Base-by-base conservation (phyloP, 2,113 vertebrate genomes). In the Daboia siamensis region DNA sequence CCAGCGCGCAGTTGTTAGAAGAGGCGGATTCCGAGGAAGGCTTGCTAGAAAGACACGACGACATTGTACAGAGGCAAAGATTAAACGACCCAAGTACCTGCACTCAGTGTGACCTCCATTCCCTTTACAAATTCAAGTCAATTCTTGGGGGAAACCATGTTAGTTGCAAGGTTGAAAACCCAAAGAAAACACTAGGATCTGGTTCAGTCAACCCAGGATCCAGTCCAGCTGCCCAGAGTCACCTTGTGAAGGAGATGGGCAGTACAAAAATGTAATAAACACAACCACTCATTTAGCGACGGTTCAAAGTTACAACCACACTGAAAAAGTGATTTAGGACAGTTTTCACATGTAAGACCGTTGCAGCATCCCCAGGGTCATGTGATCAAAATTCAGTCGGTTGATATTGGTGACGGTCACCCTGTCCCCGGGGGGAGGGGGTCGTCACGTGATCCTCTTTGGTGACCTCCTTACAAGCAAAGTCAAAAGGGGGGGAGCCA, bases 331-430 rank as follows among this genome's bases (percentile, higher is more conserved):
- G 4, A 69, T 26, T 10, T 11, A n/a, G 61, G 61, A 5, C 61
- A 12, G 5, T 69, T 69, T 69, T 69, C 61, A 69, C 61, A 69
- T 0, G 0, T 5, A 69, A 13, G 12, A n/a, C 61, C 1, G 4
- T n/a, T n/a, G 61, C 61, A 5, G 4, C 29, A n/a, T n/a, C 52
- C 52, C 52, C 52, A 54, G 11, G 52, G 52, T 54, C 29, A n/a
- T 1, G 4, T 5, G 29, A n/a, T 69, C 61, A n/a, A 69, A n/a
- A n/a, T n/a, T n/a, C 0, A 0, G 61, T 2, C 4, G 1, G 12
- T 2, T 69, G 26, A n/a, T 4, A 64, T 29, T 64, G 11, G 59
- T 29, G 59, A 64, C 1, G 0, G 10, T 61, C 4, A 24, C 24
- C 23, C 3, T 29, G 24, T 29, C 59, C 24, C 1, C 0, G 59